Conservation (phyloP, 53 echinoderm and acorn worm genomes). For the Luidia sarsii region DNA sequence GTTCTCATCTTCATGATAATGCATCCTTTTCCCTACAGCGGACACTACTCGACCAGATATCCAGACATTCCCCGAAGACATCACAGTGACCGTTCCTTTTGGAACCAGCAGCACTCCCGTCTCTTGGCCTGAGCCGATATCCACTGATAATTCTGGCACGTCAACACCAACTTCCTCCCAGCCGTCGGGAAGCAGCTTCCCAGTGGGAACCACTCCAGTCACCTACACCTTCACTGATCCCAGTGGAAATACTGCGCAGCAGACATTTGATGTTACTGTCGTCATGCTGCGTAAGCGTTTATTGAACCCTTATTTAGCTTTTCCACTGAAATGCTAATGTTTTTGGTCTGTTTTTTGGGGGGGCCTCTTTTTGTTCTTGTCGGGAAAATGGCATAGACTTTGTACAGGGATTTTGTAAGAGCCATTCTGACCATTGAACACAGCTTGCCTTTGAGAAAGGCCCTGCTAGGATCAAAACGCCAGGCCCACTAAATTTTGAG, state of each 20-base stretch:
- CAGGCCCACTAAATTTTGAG: too few relatives aligned
- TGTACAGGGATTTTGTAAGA: too few relatives aligned
- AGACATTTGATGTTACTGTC: slow-evolving; percentile 55
- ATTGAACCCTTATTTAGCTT: too few relatives aligned
- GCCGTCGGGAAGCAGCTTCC: slow-evolving; percentile 49
- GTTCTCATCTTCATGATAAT: too few relatives aligned
- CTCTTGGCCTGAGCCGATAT: slow-evolving; percentile 67
- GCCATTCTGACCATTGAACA: too few relatives aligned
- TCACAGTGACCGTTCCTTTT: slow-evolving; percentile 59
- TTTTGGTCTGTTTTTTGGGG: too few relatives aligned
- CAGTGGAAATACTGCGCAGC: slow-evolving; percentile 36
- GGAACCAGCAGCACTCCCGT: slow-evolving; percentile 45
- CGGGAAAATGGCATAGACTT: too few relatives aligned
- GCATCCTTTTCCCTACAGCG: slow-evolving; percentile 2
- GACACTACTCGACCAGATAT: slow-evolving; percentile 58
- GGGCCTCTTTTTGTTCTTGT: too few relatives aligned
- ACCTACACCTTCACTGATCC: slow-evolving; percentile 65
- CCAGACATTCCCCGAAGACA: slow-evolving; percentile 45
- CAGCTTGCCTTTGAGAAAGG: too few relatives aligned
- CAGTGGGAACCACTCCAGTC: slow-evolving; percentile 45
- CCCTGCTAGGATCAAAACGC: too few relatives aligned
- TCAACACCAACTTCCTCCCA: slow-evolving; percentile 22
- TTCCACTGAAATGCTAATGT: too few relatives aligned
- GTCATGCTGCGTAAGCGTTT: not conserved
- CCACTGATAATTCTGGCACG: slow-evolving; percentile 45